Conservation (phyloP, 37 sponge, comb jelly and placozoan species). For the Aphrocallistes beatrix region DNA sequence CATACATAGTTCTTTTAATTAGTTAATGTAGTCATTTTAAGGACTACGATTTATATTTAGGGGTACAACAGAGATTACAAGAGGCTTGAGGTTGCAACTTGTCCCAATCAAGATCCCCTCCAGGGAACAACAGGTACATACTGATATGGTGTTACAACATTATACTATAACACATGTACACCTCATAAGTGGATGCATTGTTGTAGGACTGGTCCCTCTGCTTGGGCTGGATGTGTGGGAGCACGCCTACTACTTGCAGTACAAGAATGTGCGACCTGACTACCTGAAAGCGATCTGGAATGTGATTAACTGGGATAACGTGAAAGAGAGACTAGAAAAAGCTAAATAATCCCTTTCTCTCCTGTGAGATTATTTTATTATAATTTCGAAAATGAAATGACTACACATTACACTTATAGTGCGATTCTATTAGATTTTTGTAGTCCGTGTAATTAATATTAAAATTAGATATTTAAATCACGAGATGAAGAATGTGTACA, state of each 20-base stretch:
- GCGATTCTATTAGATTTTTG: no score
- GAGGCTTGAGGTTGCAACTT: conserved; percentile 49
- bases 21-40: neutral
- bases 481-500: no score
- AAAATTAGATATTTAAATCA: no score
- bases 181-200: neutral
- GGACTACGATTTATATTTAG: conserved; percentile 26
- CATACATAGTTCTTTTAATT: neutral
- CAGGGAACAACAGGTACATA: conserved; percentile 65
- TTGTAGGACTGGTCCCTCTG: conserved; percentile 72
- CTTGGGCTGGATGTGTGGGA: conserved; percentile 96
- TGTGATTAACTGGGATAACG: conserved; percentile 77
- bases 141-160: neutral
- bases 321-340: conserved; percentile 32
- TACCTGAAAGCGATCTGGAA: conserved; percentile 82
- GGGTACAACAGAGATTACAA: conserved; percentile 51
- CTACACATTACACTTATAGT: no score
- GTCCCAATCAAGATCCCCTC: conserved; percentile 87
- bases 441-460: no score
- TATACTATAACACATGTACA: no score
- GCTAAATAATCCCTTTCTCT: neutral
- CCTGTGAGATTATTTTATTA: no score
- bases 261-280: conserved; percentile 78
- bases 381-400: no score
- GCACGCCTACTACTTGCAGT: conserved; percentile 94